Percentiles rank a stretch among this genome's conserved stretches.
Conservation (phyloP, 2,888 invertebrate genomes). For the Stenichneumon culpator region DNA sequence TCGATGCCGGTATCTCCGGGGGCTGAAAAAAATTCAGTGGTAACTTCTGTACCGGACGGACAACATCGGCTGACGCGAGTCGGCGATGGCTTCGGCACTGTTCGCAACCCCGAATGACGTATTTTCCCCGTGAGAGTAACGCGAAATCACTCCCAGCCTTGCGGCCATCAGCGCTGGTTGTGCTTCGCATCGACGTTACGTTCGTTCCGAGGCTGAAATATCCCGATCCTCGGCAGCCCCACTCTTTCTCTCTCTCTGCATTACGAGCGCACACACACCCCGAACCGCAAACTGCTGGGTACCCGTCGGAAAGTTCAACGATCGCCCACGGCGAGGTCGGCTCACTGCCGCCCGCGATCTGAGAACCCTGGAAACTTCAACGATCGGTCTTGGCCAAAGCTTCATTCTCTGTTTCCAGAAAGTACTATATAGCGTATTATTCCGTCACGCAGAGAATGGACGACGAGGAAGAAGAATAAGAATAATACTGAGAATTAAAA, state of each 20-base stretch:
- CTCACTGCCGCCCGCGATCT: slow-evolving; percentile 55
- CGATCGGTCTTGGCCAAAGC: slow-evolving; percentile 69
- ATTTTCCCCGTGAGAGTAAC: slow-evolving; percentile 49
- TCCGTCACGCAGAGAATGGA: slow-evolving; percentile 25
- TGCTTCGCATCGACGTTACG: slow-evolving; percentile 15
- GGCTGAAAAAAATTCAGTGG: neutral
- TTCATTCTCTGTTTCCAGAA: slow-evolving; percentile 43
- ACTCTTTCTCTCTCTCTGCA: neutral
- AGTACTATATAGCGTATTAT: slow-evolving; percentile 2
- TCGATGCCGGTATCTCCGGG: neutral
- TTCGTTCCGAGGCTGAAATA: slow-evolving; percentile 29
- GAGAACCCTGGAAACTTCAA: slow-evolving; percentile 75
- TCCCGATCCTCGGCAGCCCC: slow-evolving; percentile 27
- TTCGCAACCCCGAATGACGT: slow-evolving; percentile 43
- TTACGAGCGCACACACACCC: slow-evolving; percentile 18
- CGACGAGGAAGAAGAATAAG: slow-evolving; percentile 5
- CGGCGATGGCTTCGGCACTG: neutral
- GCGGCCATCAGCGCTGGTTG: slow-evolving; percentile 13
- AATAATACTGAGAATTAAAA: slow-evolving; percentile 2
- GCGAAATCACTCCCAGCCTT: neutral
- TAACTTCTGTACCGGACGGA: neutral
- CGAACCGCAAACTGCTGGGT: slow-evolving; percentile 35
- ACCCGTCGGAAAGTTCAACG: slow-evolving; percentile 75
- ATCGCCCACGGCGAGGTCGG: slow-evolving; percentile 71
- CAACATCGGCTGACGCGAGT: neutral